Conservation (phyloP, 2,113 vertebrate genomes). For the Procapra przewalskii region DNA sequence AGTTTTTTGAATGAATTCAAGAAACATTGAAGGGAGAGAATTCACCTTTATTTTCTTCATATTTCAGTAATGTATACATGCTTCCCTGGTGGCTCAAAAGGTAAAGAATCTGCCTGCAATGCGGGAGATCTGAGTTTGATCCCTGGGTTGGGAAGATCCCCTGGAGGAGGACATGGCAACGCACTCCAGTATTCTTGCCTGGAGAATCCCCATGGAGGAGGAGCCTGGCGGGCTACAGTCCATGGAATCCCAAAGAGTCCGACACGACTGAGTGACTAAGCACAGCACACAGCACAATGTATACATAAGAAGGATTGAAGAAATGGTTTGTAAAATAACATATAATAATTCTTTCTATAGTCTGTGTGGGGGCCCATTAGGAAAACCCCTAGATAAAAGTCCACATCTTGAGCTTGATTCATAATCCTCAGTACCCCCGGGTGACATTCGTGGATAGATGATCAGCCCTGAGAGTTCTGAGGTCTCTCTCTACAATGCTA, state of each 20-base stretch:
- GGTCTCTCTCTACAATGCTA: neutral
- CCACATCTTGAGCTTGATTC: neutral
- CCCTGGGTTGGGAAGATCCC: neutral
- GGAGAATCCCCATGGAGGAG: neutral
- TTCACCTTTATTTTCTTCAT: neutral
- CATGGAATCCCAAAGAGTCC: fast-evolving
- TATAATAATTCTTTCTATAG: neutral
- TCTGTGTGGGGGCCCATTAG: neutral
- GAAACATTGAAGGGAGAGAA: neutral
- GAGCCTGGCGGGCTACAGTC: neutral
- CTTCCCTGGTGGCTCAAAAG: neutral
- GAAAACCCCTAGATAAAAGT: neutral
- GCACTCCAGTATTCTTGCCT: neutral
- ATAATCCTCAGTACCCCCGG: neutral
- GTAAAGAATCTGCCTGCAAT: neutral
- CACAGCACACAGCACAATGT: neutral
- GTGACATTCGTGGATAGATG: neutral
- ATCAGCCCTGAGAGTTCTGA: neutral
- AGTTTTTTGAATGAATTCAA: neutral
- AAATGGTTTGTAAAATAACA: neutral
- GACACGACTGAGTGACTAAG: neutral
- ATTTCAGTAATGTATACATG: neutral
- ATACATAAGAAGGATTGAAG: neutral
- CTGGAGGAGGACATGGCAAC: neutral
- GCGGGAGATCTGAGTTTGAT: neutral